Conservation (phyloP, 2,888 invertebrate species). For the Synergus gifuensis region DNA sequence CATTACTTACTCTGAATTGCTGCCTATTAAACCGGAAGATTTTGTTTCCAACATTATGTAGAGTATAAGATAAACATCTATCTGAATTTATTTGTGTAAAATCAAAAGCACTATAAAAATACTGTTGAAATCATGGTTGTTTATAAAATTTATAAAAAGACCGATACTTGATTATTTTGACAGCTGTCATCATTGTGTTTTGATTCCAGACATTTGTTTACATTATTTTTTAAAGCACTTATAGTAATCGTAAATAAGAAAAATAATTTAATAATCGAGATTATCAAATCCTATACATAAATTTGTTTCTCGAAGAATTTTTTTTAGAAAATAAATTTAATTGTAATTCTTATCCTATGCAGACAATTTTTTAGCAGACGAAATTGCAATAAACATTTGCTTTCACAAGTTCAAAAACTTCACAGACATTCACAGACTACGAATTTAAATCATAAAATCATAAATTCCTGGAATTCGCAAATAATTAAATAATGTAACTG, state of each 20-base stretch:
- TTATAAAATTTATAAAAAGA: neutral
- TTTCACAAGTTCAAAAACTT: too few species aligned
- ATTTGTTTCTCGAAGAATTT: too few species aligned
- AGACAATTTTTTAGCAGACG: neutral
- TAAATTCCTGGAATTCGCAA: neutral
- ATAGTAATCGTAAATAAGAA: neutral
- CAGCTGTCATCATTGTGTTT: neutral
- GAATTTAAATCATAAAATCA: neutral
- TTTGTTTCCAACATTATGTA: constrained; percentile 9
- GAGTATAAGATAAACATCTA: neutral
- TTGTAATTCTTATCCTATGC: neutral
- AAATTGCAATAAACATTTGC: neutral
- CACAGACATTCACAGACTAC: neutral
- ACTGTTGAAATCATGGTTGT: neutral
- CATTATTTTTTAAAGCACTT: neutral
- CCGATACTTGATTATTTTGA: neutral
- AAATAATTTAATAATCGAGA: neutral
- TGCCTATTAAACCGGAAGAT: neutral
- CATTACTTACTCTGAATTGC: constrained; percentile 9
- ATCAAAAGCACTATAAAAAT: neutral
- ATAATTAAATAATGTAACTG: neutral
- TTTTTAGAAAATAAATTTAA: too few species aligned
- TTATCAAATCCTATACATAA: neutral
- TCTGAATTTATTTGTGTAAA: neutral
- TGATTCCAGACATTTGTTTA: neutral